Conservation (phyloP, 2,888 invertebrate species). For the Epinotia demarniana region DNA sequence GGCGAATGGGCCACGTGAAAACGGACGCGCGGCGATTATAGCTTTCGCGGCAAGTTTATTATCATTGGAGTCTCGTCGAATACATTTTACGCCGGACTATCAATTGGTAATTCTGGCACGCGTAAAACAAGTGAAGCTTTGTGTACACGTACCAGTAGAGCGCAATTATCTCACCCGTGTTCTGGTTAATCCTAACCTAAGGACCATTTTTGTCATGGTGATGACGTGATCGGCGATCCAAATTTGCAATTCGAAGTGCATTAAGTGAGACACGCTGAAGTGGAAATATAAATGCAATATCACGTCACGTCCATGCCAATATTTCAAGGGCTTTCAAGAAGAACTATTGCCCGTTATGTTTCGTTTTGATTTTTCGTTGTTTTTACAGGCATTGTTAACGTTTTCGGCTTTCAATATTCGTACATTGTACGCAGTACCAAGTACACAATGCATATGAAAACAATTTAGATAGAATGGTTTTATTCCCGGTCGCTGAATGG, state of each 20-base stretch:
- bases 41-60: constrained; percentile 31
- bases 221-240: neutral
- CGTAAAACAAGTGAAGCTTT: neutral
- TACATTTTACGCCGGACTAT: constrained; percentile 14
- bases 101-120: constrained; percentile 14
- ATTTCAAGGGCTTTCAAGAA: neutral
- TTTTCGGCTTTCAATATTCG: constrained; percentile 1
- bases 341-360: neutral
- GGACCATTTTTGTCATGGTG: neutral
- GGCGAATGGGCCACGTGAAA: constrained; percentile 33
- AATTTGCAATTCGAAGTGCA: neutral
- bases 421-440: constrained; percentile 10
- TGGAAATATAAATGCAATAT: no score
- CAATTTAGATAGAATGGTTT: constrained; percentile 32
- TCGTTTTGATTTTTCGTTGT: neutral
- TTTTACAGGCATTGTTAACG: constrained; percentile 9
- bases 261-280: no score
- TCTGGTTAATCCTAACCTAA: neutral
- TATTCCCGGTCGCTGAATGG: constrained; percentile 3
- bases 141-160: neutral
- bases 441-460: constrained; percentile 30
- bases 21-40: constrained; percentile 27
- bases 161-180: neutral
- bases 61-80: constrained; percentile 31
- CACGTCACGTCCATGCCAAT: no score